phyloP scores from a whole-genome alignment of 2,113 vertebrate genomes.

The Paradisaea rubra region DNA sequence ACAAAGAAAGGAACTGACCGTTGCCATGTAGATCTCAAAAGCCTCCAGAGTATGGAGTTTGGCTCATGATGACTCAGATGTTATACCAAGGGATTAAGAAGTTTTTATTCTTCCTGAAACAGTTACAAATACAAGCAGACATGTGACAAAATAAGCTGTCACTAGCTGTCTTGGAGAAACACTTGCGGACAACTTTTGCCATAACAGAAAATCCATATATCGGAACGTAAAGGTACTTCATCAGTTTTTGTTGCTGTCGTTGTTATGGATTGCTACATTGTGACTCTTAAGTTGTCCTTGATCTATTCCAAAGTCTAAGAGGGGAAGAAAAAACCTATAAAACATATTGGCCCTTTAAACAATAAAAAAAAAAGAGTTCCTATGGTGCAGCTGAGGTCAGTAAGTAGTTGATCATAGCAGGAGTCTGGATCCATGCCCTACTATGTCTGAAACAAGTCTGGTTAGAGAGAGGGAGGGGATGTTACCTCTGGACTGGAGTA shows the following conservation, averaged over 20 bases:
- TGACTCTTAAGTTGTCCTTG: not conserved
- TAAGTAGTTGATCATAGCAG: constrained; percentile 8
- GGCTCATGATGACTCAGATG: not conserved
- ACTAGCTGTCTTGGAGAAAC: not conserved
- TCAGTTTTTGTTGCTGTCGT: not conserved
- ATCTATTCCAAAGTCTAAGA: not conserved
- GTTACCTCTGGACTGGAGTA: not conserved
- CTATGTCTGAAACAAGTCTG: not conserved
- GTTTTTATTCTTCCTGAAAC: not conserved
- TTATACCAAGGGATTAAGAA: not conserved
- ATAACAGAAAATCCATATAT: not conserved
- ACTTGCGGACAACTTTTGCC: not conserved
- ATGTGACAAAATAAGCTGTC: not conserved
- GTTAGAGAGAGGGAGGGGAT: not conserved
- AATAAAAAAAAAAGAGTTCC: not conserved
- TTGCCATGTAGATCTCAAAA: not conserved
- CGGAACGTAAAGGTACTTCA: not conserved
- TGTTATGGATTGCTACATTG: not conserved
- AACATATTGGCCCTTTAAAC: not conserved
- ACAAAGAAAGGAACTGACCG: not conserved
- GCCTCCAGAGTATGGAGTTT: not conserved
- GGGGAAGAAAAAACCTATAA: not conserved
- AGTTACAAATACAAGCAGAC: not conserved
- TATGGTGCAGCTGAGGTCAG: constrained; percentile 16
- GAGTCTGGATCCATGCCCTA: not conserved